Evolutionary conservation across 2,888 invertebrate genomes (phyloP).

Genomic region (Priocnemis perturbator): DNA sequence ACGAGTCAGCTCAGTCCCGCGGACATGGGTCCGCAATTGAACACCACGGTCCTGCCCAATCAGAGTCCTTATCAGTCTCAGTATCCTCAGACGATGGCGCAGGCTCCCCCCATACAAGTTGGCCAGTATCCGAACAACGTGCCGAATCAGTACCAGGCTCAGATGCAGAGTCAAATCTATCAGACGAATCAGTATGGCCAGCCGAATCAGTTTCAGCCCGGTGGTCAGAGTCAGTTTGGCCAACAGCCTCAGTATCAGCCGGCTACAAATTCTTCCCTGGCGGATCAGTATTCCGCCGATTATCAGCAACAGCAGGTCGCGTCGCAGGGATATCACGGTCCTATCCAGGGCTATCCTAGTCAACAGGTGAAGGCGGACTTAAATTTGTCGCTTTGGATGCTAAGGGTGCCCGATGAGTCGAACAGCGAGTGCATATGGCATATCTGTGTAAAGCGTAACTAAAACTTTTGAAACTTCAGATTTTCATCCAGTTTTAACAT

Average conservation of each 20-base stretch:
- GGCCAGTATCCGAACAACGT: conserved; percentile 16
- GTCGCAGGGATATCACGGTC: conserved; percentile 63
- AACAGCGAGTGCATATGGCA: too few relatives aligned
- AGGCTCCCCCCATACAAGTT: conserved; percentile 13
- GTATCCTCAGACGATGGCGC: conserved; percentile 42
- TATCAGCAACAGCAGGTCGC: conserved; percentile 49
- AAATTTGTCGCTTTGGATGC: too few relatives aligned
- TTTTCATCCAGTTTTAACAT: too few relatives aligned
- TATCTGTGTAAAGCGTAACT: too few relatives aligned
- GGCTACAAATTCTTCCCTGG: conserved; percentile 37
- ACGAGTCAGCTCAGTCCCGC: conserved; percentile 70
- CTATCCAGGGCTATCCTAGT: conserved; percentile 60
- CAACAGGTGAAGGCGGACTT: conserved; percentile 60
- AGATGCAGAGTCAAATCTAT: conserved; percentile 36
- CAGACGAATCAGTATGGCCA: conserved; percentile 36
- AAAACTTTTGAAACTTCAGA: too few relatives aligned
- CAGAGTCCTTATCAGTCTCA: conserved; percentile 55
- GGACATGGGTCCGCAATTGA: conserved; percentile 36
- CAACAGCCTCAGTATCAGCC: conserved; percentile 59
- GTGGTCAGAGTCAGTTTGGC: conserved; percentile 34
- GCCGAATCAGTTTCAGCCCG: conserved; percentile 35
- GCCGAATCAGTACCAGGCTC: conserved; percentile 10
- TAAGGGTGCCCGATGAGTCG: too few relatives aligned
- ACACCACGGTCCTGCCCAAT: conserved; percentile 25
- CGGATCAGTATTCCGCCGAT: conserved; percentile 58